Evolutionary conservation across 2,113 vertebrate species (phyloP).

Genomic region (Podilymbus podiceps): DNA sequence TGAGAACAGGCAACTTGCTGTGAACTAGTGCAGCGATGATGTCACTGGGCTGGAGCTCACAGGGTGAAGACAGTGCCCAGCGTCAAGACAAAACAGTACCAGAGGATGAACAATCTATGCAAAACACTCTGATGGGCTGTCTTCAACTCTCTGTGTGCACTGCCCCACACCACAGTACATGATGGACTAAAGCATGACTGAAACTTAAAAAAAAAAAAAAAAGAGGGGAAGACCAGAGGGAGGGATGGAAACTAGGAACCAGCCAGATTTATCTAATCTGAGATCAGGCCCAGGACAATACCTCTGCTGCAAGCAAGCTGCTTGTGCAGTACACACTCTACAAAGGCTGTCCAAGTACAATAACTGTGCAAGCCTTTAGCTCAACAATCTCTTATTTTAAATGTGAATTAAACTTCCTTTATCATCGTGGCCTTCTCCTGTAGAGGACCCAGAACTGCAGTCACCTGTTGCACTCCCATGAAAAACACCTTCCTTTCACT

Average conservation of each 20-base stretch:
- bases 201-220: not conserved
- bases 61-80: accelerated
- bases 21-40: not conserved
- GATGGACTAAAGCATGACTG: not conserved
- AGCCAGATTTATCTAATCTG: not conserved
- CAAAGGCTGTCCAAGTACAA: not conserved
- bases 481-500: not conserved
- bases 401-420: not conserved
- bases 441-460: not conserved
- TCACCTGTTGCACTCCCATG: not conserved
- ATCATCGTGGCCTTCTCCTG: not conserved
- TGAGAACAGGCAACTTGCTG: not conserved
- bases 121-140: not conserved
- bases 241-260: not conserved
- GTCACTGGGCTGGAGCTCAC: not conserved
- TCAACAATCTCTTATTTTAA: not conserved
- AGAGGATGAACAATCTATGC: not conserved
- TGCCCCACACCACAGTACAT: not conserved
- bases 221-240: not conserved
- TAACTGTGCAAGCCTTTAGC: not conserved
- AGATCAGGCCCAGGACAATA: not conserved
- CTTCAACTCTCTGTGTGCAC: not conserved
- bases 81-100: not conserved
- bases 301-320: not conserved
- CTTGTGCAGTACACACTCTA: not conserved